Base-by-base conservation (phyloP, 2,797 vertebrate species). In the Picus viridis region DNA sequence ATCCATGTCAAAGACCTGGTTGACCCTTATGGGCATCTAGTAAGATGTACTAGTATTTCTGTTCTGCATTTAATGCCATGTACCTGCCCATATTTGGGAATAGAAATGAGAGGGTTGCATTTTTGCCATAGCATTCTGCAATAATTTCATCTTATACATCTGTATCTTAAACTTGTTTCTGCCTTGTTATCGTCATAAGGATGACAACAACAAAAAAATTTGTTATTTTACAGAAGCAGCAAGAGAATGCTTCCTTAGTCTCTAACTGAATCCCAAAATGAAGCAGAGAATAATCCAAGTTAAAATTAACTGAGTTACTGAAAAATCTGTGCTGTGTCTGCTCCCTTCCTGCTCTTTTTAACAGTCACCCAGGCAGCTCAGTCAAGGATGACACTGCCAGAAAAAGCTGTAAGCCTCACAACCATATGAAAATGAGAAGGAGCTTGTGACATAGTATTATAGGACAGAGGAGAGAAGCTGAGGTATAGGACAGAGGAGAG, bases 351-450 rank as follows among this genome's bases (percentile, higher is more conserved):
- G 34, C 39, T 39, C 43, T 54, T n/a, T 47, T 10, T 61, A 17
- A 34, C 2, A 36, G 7, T 39, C 30, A 45, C 4, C 4, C 15
- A 3, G 3, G 64, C 26, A 47, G 14, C 58, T 77, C 1, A 1
- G 5, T 53, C 23, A 43, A 36, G 12, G 6, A 30, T 75, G 27
- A 54, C 22, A 6, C 53, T 49, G 9, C 16, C 8, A 23, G 73
- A 77, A 30, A 30, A 58, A 83, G 23, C 13, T n/a, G 9, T 4
- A 47, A 58, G 36, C 24, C 62, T 77, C 32, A 58, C 20, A 62
- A 32, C 8, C 3, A 2, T 9, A 4, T 23, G 6, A 32, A 27
- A 92, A 83, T 26, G 19, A 36, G n/a, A 49, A 59, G 12, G n/a
- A 39, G 6, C 7, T 24, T 2, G 5, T 41, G 49, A 53, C 2